Percentiles rank a stretch among this genome's conserved stretches.
Evolutionary conservation across 2,797 vertebrate species (phyloP).

Genomic region (Adrianichthys oophorus): DNA sequence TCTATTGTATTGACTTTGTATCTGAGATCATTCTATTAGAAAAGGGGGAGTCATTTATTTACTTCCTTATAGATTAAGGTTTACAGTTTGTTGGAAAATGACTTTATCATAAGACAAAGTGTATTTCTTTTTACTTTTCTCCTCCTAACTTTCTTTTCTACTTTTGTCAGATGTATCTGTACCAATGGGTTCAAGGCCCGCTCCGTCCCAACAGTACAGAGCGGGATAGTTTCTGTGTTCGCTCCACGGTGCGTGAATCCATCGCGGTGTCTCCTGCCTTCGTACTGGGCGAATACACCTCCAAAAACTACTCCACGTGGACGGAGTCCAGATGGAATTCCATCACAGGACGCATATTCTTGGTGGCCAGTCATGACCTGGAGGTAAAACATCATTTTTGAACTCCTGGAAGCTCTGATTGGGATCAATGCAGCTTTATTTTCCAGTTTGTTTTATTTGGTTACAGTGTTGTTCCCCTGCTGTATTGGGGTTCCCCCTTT

Average conservation of each 20-base stretch:
- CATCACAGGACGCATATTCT: slow-evolving; percentile 88
- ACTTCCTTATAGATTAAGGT: no score
- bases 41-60: no score
- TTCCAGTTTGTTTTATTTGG: no score
- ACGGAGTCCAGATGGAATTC: slow-evolving; percentile 93
- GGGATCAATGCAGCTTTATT: no score
- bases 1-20: no score
- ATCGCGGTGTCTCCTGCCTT: slow-evolving; percentile 89
- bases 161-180: slow-evolving; percentile 78
- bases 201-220: slow-evolving; percentile 73
- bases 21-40: no score
- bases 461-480: no score
- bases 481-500: no score
- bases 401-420: no score
- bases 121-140: neutral
- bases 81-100: no score
- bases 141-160: neutral
- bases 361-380: slow-evolving; percentile 88
- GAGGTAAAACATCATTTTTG: slow-evolving; percentile 77
- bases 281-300: slow-evolving; percentile 81
- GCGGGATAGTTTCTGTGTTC: slow-evolving; percentile 76
- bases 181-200: slow-evolving; percentile 86
- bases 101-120: neutral
- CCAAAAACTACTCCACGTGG: slow-evolving; percentile 90
- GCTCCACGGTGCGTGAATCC: slow-evolving; percentile 73